A percentile compares a stretch with the other conserved stretches of the same genome.
Evolutionary conservation across 2,888 invertebrate genomes (phyloP).

Genomic region (Cantharis rustica): DNA sequence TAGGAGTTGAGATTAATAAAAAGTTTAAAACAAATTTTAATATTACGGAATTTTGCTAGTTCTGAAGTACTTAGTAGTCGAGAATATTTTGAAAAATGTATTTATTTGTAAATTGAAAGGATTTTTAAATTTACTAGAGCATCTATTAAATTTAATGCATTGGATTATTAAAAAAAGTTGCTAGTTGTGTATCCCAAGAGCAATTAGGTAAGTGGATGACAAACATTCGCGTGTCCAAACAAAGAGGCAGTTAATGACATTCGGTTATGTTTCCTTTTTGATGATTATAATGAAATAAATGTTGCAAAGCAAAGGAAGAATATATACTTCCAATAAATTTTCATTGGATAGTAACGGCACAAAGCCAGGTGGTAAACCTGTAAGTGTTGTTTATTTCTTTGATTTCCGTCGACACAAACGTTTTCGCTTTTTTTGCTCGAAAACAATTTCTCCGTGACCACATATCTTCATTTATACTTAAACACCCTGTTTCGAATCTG

Average conservation of each 20-base stretch:
- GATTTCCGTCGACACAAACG: constrained; percentile 47
- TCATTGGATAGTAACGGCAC: constrained; percentile 14
- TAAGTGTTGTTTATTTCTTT: constrained; percentile 48
- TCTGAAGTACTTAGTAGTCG: no score
- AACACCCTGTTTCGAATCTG: constrained; percentile 2
- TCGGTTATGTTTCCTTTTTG: constrained; percentile 3
- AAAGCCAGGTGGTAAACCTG: constrained; percentile 33
- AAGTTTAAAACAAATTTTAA: no score
- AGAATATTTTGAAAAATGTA: not conserved
- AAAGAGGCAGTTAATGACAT: constrained; percentile 19
- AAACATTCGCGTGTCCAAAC: constrained; percentile 38
- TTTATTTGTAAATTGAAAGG: no score
- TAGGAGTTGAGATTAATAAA: no score
- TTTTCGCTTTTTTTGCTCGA: constrained; percentile 39
- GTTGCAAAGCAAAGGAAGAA: constrained; percentile 12
- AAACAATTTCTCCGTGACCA: constrained; percentile 35
- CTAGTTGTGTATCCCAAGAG: constrained; percentile 30
- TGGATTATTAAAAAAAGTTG: constrained; percentile 10
- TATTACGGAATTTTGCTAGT: no score
- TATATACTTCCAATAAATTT: constrained; percentile 21
- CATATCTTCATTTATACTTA: constrained; percentile 51
- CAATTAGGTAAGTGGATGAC: constrained; percentile 44
- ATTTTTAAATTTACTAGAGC: not conserved
- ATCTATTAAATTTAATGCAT: not conserved
- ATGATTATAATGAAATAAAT: constrained; percentile 7